Evolutionary conservation across 2,888 invertebrate genomes (phyloP).

Genomic region (Diogma glabrata): DNA sequence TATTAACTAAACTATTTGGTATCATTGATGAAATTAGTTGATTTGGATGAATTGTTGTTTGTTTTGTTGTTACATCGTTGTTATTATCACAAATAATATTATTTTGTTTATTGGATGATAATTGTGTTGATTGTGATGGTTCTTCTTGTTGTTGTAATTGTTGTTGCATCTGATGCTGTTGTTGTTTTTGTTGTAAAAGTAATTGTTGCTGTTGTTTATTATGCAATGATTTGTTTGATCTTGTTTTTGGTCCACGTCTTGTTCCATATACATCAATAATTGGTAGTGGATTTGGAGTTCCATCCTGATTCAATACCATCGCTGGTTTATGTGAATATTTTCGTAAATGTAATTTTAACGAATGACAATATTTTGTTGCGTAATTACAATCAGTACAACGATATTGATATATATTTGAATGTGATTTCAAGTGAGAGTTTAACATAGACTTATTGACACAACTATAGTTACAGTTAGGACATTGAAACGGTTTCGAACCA

Average conservation of each 20-base stretch:
- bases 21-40: conserved; percentile 22
- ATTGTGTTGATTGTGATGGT: neutral
- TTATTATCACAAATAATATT: neutral
- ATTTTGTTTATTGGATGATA: neutral
- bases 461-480: conserved; percentile 74
- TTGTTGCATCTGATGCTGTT: conserved; percentile 14
- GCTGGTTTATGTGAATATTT: conserved; percentile 87
- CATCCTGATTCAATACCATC: conserved; percentile 79
- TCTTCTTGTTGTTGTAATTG: conserved; percentile 16
- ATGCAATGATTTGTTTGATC: neutral
- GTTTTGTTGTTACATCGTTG: conserved; percentile 9
- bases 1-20: conserved; percentile 28
- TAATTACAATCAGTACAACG: conserved; percentile 89
- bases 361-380: conserved; percentile 96
- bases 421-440: conserved; percentile 94
- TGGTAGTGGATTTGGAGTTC: conserved; percentile 74
- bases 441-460: conserved; percentile 99
- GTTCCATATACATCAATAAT: conserved; percentile 89
- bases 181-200: conserved; percentile 15
- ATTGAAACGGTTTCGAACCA: conserved; percentile 92
- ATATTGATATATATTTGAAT: conserved; percentile 85
- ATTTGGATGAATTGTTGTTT: conserved; percentile 8
- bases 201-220: conserved; percentile 17
- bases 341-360: conserved; percentile 85
- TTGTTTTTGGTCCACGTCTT: conserved; percentile 71